phyloP scores from a whole-genome alignment of 2,797 vertebrate species.

The Schizothorax lantsangensis region DNA sequence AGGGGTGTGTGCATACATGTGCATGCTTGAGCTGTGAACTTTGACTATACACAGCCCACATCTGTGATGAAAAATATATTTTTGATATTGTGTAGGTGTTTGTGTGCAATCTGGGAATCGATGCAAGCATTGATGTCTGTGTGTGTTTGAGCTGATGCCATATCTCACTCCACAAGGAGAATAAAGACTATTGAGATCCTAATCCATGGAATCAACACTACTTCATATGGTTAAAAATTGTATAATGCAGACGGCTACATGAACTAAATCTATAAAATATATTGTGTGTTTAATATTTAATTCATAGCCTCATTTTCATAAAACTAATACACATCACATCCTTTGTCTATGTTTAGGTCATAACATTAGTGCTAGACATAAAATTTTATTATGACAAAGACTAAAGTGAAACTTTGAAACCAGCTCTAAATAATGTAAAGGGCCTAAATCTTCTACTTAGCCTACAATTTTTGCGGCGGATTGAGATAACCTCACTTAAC shows the following conservation, averaged over 20 bases:
- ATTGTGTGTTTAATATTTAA: background rate
- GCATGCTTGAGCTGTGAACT: constrained; percentile 9
- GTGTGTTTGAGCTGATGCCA: constrained; percentile 17
- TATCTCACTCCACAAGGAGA: background rate
- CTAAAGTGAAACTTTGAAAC: background rate
- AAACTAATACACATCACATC: background rate
- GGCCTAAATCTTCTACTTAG: background rate
- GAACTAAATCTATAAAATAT: background rate
- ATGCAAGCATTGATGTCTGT: background rate
- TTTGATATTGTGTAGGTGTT: constrained; percentile 9
- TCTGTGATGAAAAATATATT: constrained; percentile 40
- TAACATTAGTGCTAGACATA: constrained; percentile 1
- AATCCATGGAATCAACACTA: background rate
- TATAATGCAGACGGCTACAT: background rate
- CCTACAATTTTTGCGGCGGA: background rate
- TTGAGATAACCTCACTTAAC: constrained; percentile 26
- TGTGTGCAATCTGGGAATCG: constrained; percentile 24
- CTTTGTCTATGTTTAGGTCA: background rate
- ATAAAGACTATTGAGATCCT: background rate
- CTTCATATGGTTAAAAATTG: background rate
- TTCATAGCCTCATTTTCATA: background rate
- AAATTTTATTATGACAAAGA: no score
- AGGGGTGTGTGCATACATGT: constrained; percentile 41
- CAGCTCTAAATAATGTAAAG: background rate
- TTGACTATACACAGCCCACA: constrained; percentile 7